Evolutionary conservation across 2,797 vertebrate species (phyloP), one percentile per base, ranked within the genome.

Genomic region (Syngnathus acus): DNA sequence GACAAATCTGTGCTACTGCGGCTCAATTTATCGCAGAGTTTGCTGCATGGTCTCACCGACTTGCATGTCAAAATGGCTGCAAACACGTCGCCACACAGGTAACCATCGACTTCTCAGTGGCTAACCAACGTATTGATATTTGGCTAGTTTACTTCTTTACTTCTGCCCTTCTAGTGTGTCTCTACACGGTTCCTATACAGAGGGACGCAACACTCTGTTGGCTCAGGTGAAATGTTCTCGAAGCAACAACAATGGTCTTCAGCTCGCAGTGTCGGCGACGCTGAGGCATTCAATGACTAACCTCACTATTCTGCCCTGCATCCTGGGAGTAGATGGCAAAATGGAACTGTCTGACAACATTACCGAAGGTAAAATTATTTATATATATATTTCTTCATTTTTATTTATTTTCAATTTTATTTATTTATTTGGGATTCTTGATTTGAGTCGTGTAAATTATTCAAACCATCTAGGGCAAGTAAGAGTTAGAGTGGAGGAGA

Each of bases 41-140:
- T 94, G 48, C 65, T 94, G 42, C 67, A 79, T 13, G 65, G 67
- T 5, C 67, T 85, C 64, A 65, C 72, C 48, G 67, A 87, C 42
- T 67, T 91, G 59, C 72, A 80, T 23, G 69, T 94, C 40, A 84
- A 86, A 71, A 73, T 95, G 55, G 70, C 72, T 1, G 81, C 90
- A 65, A 93, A 91, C 81, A 55, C 87, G 65, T 86, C 90, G 43
- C 79, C 88, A 11, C 83, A 92, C 73, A 93, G 93, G 94, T 88
- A 86, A 83, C 89, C 87, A n/a, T 19, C 6, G 21, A 32, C 14
- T 17, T 57, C 13, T 37, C 6, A n/a, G 19, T 60, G 19, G n/a
- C 9, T 59, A 21, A 3, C n/a, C n/a, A 21, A 23, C 19, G 10
- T n/a, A 48, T 47, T 0, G 11, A 9, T 43, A 42, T 16, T 3